A percentile compares a stretch with the other conserved stretches of the same genome.
These are phyloP conservation scores for Sebastes schlegelii DNA, from an alignment of 2,113 vertebrate genomes.

Conservation along the genomic window DNA sequence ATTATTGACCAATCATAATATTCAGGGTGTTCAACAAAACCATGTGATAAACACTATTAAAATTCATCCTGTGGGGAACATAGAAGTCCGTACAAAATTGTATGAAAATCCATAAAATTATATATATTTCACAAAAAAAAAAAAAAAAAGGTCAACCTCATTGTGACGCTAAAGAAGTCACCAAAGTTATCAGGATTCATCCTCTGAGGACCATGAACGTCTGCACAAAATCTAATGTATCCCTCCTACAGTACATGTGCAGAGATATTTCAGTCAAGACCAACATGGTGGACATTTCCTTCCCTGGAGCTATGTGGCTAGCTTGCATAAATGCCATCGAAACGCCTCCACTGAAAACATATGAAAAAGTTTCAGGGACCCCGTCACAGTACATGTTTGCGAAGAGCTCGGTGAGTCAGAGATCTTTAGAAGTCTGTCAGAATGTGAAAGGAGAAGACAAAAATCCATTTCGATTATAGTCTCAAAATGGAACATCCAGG, in stretches of 20 bases:
- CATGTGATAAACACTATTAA: not conserved
- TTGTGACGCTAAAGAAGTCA: no score
- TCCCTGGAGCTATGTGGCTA: not conserved
- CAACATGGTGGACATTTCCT: not conserved
- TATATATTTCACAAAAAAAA: no score
- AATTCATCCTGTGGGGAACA: not conserved
- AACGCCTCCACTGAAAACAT: not conserved
- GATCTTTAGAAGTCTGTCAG: slow-evolving; percentile 30
- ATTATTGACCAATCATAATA: no score
- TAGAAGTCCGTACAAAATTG: not conserved
- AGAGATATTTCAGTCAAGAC: not conserved
- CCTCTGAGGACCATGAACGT: not conserved
- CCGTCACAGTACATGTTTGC: slow-evolving; percentile 9
- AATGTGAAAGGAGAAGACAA: slow-evolving; percentile 44
- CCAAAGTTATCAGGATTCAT: not conserved
- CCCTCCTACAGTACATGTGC: not conserved
- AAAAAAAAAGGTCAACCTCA: no score
- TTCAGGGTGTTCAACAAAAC: no score
- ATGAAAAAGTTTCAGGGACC: slow-evolving; percentile 20
- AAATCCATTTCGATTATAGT: slow-evolving; percentile 72
- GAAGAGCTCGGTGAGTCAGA: slow-evolving; percentile 6
- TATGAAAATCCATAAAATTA: no score
- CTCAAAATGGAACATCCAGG: slow-evolving; percentile 56
- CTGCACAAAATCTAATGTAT: not conserved
- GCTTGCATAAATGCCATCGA: not conserved